A percentile compares a stretch with the other conserved stretches of the same genome.
phyloP scores from a whole-genome alignment of 2,888 invertebrate species.

The Phorcus lineatus region DNA sequence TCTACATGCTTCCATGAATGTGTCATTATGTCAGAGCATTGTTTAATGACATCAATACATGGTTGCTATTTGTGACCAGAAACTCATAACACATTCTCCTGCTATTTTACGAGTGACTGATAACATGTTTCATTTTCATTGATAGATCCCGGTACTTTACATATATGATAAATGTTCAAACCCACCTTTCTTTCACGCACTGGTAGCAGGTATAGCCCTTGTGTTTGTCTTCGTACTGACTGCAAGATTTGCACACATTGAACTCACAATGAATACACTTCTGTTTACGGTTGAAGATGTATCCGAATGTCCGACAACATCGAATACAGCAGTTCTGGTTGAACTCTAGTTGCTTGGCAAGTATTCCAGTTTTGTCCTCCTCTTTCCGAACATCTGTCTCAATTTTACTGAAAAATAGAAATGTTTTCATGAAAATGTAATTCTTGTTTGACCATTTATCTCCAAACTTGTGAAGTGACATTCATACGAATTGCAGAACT shows the following conservation, averaged over 20 bases:
- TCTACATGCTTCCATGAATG: too few relatives aligned
- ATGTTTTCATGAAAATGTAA: background rate
- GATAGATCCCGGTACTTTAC: too few relatives aligned
- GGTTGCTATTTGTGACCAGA: too few relatives aligned
- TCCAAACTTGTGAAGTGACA: too few relatives aligned
- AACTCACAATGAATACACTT: slow-evolving; percentile 69
- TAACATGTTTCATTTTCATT: too few relatives aligned
- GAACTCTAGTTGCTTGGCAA: slow-evolving; percentile 62
- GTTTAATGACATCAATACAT: too few relatives aligned
- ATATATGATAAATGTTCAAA: too few relatives aligned
- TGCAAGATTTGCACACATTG: slow-evolving; percentile 73
- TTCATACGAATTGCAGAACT: too few relatives aligned
- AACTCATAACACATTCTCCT: too few relatives aligned
- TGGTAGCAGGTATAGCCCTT: slow-evolving; percentile 71
- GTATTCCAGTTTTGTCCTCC: slow-evolving; percentile 56
- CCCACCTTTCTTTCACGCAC: slow-evolving; percentile 73
- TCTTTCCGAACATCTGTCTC: slow-evolving; percentile 66
- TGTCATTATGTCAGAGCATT: too few relatives aligned
- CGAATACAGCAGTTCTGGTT: slow-evolving; percentile 72
- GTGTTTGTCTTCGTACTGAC: slow-evolving; percentile 55
- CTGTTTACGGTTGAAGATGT: slow-evolving; percentile 73
- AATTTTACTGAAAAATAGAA: slow-evolving; percentile 60
- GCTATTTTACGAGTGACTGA: too few relatives aligned
- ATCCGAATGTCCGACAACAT: slow-evolving; percentile 69
- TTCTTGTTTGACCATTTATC: background rate